Base-by-base conservation (phyloP, 2,113 vertebrate genomes). In the Mandrillus leucophaeus region DNA sequence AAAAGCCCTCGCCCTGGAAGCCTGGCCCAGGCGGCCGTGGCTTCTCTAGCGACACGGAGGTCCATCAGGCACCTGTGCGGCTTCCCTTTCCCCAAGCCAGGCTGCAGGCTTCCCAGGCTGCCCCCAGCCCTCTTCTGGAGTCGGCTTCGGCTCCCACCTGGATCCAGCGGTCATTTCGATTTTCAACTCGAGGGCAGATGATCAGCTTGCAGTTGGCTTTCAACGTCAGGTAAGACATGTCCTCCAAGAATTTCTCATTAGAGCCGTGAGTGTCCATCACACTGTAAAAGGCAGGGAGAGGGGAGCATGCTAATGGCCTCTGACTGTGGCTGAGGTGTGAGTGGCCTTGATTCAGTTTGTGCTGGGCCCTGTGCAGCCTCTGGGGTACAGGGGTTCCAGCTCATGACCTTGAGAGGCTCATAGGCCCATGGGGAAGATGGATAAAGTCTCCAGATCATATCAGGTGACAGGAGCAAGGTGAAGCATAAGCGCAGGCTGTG, bases 161-260 rank as follows among this genome's bases (percentile, higher is more conserved):
- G 96, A 99, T 99, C 99, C 99, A 99, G 96, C 99, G 99, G 97
- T 99, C 99, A 0, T 99, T 99, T 61, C 99, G 98, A 83, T 99
- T 99, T 83, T 99, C 97, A 3, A 94, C 90, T 86, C 97, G 88
- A 0, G 98, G 76, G 88, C 99, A 99, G 92, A 99, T 48, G 9
- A 98, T 99, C 70, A 99, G 97, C 35, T 99, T 99, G 98, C 98
- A 99, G 14, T 98, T 98, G 73, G 98, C 98, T 23, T 97, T 98
- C 5, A 8, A 11, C 0, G 98, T 98, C 70, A 99, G 98, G 2
- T 35, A 73, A 27, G 2, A 98, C 86, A 99, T 98, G 59, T 96
- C 98, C 27, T 98, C 98, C 84, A 99, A 88, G 98, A 99, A 99
- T 1, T 95, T 73, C 1, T 86, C 35, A 14, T 98, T 98, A 2